Evolutionary conservation across 2,888 invertebrate genomes (phyloP), one percentile per base, ranked within the genome.

Genomic region (Lydus trimaculatus): DNA sequence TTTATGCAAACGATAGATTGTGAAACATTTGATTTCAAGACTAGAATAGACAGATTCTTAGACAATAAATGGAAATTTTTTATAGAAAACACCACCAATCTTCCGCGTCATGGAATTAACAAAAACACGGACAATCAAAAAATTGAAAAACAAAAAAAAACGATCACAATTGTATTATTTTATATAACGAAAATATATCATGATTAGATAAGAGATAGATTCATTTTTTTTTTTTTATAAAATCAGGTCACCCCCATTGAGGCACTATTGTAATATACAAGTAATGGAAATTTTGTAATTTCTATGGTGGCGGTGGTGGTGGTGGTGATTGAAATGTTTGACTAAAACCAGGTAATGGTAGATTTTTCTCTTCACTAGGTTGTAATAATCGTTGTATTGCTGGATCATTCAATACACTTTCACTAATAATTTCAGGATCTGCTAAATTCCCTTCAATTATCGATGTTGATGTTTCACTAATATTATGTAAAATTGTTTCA

Each of bases 271-370:
- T n/a, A n/a, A n/a, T n/a, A n/a, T n/a, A n/a, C n/a, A n/a, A n/a
- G n/a, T n/a, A n/a, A n/a, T n/a, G n/a, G n/a, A n/a, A n/a, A n/a
- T 61, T 61, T 33, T 15, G 36, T 39, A n/a, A n/a, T 15, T 20
- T 52, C 59, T 63, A 67, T 60, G 73, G 77, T 58, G 75, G 78
- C 36, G 78, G 75, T 31, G 78, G 75, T 39, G 76, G 78, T 52
- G 81, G 83, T 31, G 84, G 85, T 61, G 85, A 83, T 74, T 86
- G 86, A 78, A 87, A 87, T 48, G 86, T 86, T 77, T 87, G 85
- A 79, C 84, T 86, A 77, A 87, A 87, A 43, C 86, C 85, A 39
- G 87, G 87, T 72, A 87, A 77, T 58, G 86, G 86, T 70, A 84
- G 75, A 72, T 84, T 85, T 64, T 82, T 81, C 28, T 84, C 82